Percentiles rank a stretch among this genome's conserved stretches.
These are phyloP conservation scores for Sternarchorhynchus goeldii DNA, from an alignment of 2,797 vertebrate species.

Conservation along the genomic window DNA sequence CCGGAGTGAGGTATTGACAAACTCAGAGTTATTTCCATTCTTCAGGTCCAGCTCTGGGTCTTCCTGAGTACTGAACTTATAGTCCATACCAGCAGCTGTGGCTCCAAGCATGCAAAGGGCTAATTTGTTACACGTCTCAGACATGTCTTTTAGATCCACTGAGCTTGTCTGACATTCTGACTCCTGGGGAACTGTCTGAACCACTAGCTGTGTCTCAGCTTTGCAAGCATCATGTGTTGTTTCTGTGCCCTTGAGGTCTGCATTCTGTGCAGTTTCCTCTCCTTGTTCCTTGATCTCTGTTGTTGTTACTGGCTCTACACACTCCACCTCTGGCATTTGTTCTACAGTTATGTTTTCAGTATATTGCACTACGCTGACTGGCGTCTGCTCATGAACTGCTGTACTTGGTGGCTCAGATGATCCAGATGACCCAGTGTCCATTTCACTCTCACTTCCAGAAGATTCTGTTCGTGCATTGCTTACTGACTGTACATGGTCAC, in stretches of 20 bases:
- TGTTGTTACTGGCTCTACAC: slow-evolving; percentile 24
- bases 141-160: slow-evolving; percentile 26
- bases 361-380: slow-evolving; percentile 9
- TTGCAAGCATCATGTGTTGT: slow-evolving; percentile 11
- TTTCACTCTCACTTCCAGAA: slow-evolving; percentile 65
- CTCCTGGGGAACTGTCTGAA: slow-evolving; percentile 5
- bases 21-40: slow-evolving; percentile 69
- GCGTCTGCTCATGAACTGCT: slow-evolving; percentile 18
- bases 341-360: slow-evolving; percentile 27
- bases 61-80: slow-evolving; percentile 50
- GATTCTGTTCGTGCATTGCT: slow-evolving; percentile 54
- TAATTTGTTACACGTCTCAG: slow-evolving; percentile 38
- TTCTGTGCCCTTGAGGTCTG: slow-evolving; percentile 51
- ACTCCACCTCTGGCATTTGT: slow-evolving; percentile 21
- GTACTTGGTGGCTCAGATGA: slow-evolving; percentile 58
- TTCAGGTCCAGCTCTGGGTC: slow-evolving; percentile 69
- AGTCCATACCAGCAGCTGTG: slow-evolving; percentile 49
- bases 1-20: slow-evolving; percentile 55
- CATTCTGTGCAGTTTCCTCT: slow-evolving; percentile 45
- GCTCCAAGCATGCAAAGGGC: slow-evolving; percentile 49
- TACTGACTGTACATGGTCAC: slow-evolving; percentile 50
- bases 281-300: slow-evolving; percentile 36
- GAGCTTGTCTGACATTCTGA: slow-evolving; percentile 23
- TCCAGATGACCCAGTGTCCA: slow-evolving; percentile 67
- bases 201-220: slow-evolving; percentile 9